Conservation (phyloP, 2,888 invertebrate genomes). For the Eristalis tenax region DNA sequence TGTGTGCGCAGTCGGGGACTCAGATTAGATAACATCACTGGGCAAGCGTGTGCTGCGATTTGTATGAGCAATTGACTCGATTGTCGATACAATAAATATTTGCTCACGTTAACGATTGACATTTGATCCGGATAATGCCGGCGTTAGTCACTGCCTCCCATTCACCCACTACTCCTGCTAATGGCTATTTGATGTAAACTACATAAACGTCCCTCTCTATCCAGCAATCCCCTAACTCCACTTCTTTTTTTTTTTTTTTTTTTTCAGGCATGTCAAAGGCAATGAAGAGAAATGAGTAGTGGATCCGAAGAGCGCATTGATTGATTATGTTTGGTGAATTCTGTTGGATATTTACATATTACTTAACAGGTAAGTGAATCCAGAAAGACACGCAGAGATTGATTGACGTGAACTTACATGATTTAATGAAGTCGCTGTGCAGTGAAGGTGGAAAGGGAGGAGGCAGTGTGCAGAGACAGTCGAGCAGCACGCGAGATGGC, state of each 20-base stretch:
- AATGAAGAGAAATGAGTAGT: conserved; percentile 61
- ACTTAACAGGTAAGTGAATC: conserved; percentile 60
- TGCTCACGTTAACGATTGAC: background rate
- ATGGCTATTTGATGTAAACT: conserved; percentile 23
- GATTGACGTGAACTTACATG: conserved; percentile 24
- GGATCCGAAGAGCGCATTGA: conserved; percentile 48
- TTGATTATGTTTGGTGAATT: conserved; percentile 66
- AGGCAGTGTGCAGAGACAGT: background rate
- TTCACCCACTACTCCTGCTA: background rate
- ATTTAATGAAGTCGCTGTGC: conserved; percentile 12
- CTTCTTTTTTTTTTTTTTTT: background rate
- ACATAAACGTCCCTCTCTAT: background rate
- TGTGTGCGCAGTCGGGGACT: background rate
- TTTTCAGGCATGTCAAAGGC: conserved; percentile 50
- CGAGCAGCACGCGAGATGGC: background rate
- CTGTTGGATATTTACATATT: conserved; percentile 67
- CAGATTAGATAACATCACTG: background rate
- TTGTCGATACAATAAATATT: conserved; percentile 28
- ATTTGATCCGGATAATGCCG: no score
- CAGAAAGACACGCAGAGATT: conserved; percentile 18
- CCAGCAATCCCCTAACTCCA: background rate
- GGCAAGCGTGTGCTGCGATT: conserved; percentile 6
- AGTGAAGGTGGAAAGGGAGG: background rate
- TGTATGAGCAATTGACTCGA: background rate
- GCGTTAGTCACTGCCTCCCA: background rate